A percentile compares a stretch with the other conserved stretches of the same genome.
These are phyloP conservation scores for Pycnomerus fuliginosus DNA, from an alignment of 2,888 invertebrate genomes.

Conservation along the genomic window DNA sequence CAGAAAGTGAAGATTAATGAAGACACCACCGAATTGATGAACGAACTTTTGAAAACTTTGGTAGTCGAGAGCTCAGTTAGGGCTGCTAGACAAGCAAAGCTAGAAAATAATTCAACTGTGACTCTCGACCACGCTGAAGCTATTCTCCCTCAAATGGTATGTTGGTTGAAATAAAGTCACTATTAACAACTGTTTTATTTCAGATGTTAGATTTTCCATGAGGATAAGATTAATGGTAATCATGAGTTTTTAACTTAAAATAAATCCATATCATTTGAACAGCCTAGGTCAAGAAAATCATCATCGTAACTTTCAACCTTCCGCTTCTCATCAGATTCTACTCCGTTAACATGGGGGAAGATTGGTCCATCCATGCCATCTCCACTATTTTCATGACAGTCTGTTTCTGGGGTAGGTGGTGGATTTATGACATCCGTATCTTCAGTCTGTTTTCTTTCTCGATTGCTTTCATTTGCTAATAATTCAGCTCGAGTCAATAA, in stretches of 20 bases:
- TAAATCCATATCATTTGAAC: constrained; percentile 69
- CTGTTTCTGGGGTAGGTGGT: constrained; percentile 79
- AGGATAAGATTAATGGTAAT: constrained; percentile 19
- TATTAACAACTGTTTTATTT: constrained; percentile 36
- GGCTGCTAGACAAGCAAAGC: constrained; percentile 56
- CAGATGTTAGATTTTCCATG: constrained; percentile 60
- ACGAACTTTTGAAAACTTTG: constrained; percentile 57
- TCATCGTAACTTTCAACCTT: constrained; percentile 60
- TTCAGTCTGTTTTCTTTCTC: constrained; percentile 57
- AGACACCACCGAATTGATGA: constrained; percentile 57
- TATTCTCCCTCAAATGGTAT: constrained; percentile 60
- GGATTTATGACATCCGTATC: constrained; percentile 66
- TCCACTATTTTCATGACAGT: constrained; percentile 64
- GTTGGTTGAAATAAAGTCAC: constrained; percentile 8
- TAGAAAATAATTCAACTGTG: constrained; percentile 54
- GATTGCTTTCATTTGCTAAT: constrained; percentile 40
- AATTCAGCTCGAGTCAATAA: constrained; percentile 63
- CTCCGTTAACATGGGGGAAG: constrained; percentile 11
- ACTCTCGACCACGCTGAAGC: constrained; percentile 59
- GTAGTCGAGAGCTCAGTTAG: constrained; percentile 59
- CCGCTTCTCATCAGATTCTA: constrained; percentile 24
- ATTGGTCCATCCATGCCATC: constrained; percentile 51
- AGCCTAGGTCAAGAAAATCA: constrained; percentile 72
- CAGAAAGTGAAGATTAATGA: constrained; percentile 59
- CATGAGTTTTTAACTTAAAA: constrained; percentile 38